phyloP scores from a whole-genome alignment of 1,140 invertebrate genomes.

The Zelostemma sp. region DNA sequence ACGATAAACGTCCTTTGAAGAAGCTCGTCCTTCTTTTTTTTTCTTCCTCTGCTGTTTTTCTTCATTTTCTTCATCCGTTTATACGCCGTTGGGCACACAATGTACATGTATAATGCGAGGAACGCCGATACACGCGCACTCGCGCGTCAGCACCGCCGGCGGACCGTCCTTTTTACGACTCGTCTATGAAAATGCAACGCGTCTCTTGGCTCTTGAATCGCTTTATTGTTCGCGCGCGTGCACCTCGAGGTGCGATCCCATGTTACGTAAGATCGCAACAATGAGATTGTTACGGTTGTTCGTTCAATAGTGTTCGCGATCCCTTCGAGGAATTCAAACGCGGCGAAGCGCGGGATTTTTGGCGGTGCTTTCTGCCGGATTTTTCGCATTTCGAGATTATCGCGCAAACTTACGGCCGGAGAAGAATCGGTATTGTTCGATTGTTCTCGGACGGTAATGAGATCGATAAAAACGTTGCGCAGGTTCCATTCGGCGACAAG shows the following conservation, averaged over 20 bases:
- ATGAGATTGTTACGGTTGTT: slow-evolving; percentile 12
- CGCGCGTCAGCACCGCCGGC: not conserved
- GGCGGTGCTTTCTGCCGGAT: not conserved
- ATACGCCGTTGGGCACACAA: slow-evolving; percentile 3
- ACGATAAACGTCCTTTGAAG: slow-evolving; percentile 8
- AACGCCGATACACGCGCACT: not conserved
- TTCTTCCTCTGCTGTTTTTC: slow-evolving; percentile 16
- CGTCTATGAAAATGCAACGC: slow-evolving; percentile 36
- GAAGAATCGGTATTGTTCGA: too few species aligned
- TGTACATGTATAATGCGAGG: not conserved
- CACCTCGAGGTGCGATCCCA: not conserved
- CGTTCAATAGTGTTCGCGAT: slow-evolving; percentile 5
- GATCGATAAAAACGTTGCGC: slow-evolving; percentile 16
- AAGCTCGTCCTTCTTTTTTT: slow-evolving; percentile 7
- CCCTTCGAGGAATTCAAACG: too few species aligned
- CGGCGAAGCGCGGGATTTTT: too few species aligned
- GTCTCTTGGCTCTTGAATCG: slow-evolving; percentile 1
- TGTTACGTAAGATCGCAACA: slow-evolving; percentile 18
- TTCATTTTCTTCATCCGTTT: slow-evolving; percentile 17
- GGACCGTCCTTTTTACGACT: not conserved
- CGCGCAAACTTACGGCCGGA: not conserved
- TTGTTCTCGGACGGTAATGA: not conserved
- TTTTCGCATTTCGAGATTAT: slow-evolving; percentile 6
- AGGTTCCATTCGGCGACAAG: slow-evolving; percentile 33
- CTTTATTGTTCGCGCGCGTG: not conserved